phyloP scores from a whole-genome alignment of 2,113 vertebrate species.

The Atlantisia rogersi region DNA sequence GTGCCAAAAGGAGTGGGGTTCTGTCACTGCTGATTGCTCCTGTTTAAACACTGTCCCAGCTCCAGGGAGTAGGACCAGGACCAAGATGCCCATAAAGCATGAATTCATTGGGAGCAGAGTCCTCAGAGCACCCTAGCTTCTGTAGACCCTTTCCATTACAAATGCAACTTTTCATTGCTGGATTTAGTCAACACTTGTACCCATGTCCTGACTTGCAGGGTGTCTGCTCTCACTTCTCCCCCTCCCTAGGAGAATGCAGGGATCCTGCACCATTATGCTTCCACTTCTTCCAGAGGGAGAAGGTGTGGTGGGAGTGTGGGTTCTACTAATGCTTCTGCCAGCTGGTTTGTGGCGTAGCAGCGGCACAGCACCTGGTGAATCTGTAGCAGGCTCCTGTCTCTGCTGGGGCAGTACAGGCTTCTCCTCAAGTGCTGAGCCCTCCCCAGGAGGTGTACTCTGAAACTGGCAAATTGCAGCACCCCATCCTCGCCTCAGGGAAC shows the following conservation, averaged over 20 bases:
- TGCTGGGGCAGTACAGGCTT: fast-evolving
- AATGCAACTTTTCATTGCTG: neutral
- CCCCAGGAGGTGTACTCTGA: neutral
- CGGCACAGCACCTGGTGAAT: neutral
- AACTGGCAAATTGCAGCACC: neutral
- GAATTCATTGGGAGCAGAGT: neutral
- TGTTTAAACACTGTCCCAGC: neutral
- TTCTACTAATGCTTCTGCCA: neutral
- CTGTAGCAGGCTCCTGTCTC: neutral
- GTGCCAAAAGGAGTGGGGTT: neutral
- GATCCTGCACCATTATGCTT: neutral
- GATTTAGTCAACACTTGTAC: neutral
- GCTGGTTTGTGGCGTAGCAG: neutral
- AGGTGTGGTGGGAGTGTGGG: neutral
- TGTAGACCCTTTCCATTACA: neutral
- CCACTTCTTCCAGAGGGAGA: neutral
- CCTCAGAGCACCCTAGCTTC: neutral
- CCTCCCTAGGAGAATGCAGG: neutral
- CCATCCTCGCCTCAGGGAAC: neutral
- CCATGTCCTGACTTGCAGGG: neutral
- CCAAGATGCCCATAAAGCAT: neutral
- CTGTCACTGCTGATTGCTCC: neutral
- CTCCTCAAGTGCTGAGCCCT: neutral
- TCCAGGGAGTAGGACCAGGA: neutral
- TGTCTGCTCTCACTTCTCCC: neutral